Conservation (phyloP, 1,140 invertebrate species). For the Bombus consobrinus region DNA sequence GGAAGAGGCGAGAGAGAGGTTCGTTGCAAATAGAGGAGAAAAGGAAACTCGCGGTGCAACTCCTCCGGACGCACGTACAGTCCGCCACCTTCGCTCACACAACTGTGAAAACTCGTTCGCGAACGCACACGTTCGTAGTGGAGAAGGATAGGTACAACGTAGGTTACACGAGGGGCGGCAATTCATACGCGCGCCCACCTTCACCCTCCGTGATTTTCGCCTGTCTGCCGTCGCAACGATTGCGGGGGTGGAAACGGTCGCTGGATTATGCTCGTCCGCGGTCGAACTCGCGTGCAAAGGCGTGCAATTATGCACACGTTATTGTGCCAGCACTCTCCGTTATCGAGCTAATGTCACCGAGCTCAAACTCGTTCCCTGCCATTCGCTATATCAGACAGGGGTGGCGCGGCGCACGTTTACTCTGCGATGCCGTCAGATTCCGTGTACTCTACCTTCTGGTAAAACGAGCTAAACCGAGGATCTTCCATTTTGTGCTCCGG, state of each 20-base stretch:
- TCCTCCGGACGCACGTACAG: background rate
- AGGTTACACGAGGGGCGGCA: background rate
- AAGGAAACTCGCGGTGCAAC: background rate
- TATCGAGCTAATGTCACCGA: constrained; percentile 16
- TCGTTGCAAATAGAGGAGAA: constrained; percentile 25
- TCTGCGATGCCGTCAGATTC: background rate
- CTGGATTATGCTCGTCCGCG: constrained; percentile 29
- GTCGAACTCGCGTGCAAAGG: constrained; percentile 22
- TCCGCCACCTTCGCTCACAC: background rate
- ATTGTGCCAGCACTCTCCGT: background rate
- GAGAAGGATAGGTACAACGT: background rate
- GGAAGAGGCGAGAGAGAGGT: background rate
- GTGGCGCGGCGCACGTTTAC: background rate
- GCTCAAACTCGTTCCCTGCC: background rate
- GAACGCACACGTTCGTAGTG: constrained; percentile 17
- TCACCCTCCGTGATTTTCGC: constrained; percentile 42
- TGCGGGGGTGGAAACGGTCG: constrained; percentile 36
- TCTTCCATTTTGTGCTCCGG: background rate
- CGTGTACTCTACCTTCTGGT: background rate
- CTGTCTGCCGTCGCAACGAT: constrained; percentile 39
- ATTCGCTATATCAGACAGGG: background rate
- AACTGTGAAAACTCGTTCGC: constrained; percentile 11
- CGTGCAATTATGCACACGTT: constrained; percentile 34
- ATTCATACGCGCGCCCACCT: background rate
- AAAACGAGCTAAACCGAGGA: too few species aligned